phyloP scores from a whole-genome alignment of 1,140 invertebrate species.

The Metaphire vulgaris region DNA sequence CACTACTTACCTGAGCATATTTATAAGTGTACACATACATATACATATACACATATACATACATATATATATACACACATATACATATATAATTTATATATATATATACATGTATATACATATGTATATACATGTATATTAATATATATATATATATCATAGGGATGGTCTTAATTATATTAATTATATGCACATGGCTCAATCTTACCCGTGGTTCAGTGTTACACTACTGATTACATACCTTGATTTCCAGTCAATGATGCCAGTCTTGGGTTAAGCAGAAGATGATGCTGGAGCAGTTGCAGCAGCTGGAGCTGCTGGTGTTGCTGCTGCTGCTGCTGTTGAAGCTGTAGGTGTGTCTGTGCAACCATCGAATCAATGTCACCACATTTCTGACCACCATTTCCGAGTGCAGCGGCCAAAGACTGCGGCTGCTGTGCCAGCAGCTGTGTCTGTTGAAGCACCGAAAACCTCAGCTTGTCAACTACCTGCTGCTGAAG shows the following conservation, averaged over 20 bases:
- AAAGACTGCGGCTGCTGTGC: neutral
- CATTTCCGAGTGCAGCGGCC: neutral
- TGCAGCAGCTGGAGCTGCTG: neutral
- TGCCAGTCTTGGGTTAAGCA: neutral
- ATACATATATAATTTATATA: too few relatives aligned
- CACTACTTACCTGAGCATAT: too few relatives aligned
- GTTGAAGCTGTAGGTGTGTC: neutral
- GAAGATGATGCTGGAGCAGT: neutral
- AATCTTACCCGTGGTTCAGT: too few relatives aligned
- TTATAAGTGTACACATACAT: too few relatives aligned
- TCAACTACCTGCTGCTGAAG: neutral
- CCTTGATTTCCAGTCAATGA: neutral
- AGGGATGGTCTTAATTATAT: too few relatives aligned
- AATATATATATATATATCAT: too few relatives aligned
- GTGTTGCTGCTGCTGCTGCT: neutral
- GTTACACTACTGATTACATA: neutral
- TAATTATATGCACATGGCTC: too few relatives aligned
- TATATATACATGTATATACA: too few relatives aligned
- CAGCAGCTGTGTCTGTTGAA: neutral
- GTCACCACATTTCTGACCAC: neutral
- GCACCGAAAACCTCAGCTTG: neutral
- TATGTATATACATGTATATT: too few relatives aligned
- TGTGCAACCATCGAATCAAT: neutral
- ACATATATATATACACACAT: too few relatives aligned
- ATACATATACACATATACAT: too few relatives aligned